phyloP scores from a whole-genome alignment of 1,140 invertebrate genomes.

The Laupala kohalensis region DNA sequence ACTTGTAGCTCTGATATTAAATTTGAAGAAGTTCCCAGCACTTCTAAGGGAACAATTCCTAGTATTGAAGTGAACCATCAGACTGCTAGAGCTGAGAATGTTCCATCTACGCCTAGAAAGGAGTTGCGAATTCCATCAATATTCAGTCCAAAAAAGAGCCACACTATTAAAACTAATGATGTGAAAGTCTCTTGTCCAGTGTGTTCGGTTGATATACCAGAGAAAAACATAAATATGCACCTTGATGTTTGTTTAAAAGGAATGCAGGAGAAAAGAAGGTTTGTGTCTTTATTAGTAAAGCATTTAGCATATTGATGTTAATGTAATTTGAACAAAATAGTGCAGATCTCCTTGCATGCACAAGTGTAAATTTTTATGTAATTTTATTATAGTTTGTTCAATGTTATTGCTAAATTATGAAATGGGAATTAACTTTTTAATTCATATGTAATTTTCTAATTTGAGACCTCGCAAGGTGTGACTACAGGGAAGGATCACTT shows the following conservation, averaged over 20 bases:
- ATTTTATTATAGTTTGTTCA: background rate
- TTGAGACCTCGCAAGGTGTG: background rate
- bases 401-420: background rate
- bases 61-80: background rate
- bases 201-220: slow-evolving; percentile 32
- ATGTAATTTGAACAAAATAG: background rate
- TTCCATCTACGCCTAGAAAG: background rate
- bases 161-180: slow-evolving; percentile 16
- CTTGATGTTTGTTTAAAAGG: slow-evolving; percentile 38
- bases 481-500: background rate
- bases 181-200: slow-evolving; percentile 36
- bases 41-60: background rate
- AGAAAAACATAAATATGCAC: slow-evolving; percentile 35
- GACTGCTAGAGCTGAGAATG: background rate
- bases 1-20: too few relatives aligned
- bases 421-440: background rate
- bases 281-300: background rate
- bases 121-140: background rate
- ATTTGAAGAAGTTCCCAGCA: background rate
- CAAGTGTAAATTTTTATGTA: background rate
- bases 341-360: background rate
- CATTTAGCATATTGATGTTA: background rate
- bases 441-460: background rate
- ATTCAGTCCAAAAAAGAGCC: slow-evolving; percentile 17
- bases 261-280: background rate